A percentile compares a stretch with the other conserved stretches of the same genome.
Conservation (phyloP, 2,888 invertebrate species). For the Adineta ricciae region DNA sequence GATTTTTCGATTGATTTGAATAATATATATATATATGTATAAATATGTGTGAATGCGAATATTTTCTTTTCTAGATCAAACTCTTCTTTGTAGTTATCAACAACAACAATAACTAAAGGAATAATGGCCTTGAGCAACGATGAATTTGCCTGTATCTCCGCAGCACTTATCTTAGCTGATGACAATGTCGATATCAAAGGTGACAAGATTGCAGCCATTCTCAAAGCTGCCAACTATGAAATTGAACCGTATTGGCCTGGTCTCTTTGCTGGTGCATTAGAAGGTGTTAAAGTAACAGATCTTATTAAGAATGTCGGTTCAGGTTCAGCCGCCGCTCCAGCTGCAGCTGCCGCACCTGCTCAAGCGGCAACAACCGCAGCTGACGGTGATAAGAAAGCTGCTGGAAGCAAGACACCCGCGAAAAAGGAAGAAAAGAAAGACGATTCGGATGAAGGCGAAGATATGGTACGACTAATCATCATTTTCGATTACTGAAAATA, state of each 20-base stretch:
- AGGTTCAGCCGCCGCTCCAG: background rate
- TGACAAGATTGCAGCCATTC: conserved; percentile 88
- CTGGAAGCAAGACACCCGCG: conserved; percentile 51
- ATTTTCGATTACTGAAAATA: no score
- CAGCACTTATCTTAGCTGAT: conserved; percentile 84
- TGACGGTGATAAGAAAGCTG: background rate
- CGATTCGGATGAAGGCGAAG: background rate
- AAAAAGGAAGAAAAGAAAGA: conserved; percentile 50
- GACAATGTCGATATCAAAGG: conserved; percentile 88
- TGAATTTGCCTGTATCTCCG: conserved; percentile 95
- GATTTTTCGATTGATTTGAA: background rate
- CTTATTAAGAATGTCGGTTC: conserved; percentile 73
- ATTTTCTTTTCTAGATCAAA: background rate
- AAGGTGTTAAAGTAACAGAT: conserved; percentile 82
- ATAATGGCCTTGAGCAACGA: conserved; percentile 54
- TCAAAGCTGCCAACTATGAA: conserved; percentile 88
- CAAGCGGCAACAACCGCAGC: background rate
- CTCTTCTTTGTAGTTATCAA: background rate
- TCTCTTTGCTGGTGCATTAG: conserved; percentile 87
- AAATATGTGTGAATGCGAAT: background rate
- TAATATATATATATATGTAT: background rate
- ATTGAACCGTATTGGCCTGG: conserved; percentile 96
- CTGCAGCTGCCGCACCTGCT: background rate
- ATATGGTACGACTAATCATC: background rate
- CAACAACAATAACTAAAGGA: background rate